Percentiles rank a stretch among this genome's conserved stretches.
Conservation (phyloP, 2,797 vertebrate species). For the Labroides dimidiatus region DNA sequence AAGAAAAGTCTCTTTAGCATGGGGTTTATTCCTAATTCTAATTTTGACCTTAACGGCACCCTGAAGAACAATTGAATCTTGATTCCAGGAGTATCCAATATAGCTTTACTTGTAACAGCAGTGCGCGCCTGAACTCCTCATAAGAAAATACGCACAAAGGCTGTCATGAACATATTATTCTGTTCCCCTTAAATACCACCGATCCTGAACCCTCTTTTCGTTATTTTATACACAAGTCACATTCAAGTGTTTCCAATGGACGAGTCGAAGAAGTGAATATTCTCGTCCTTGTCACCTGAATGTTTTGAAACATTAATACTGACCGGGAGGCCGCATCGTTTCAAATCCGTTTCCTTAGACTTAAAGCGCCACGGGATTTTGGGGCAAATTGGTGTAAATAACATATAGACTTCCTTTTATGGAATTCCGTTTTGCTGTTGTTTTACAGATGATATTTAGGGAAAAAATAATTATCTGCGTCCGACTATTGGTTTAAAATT, state of each 20-base stretch:
- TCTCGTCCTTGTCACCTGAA: not conserved
- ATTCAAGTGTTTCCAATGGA: conserved; percentile 26
- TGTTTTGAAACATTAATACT: conserved; percentile 4
- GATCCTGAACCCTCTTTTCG: not conserved
- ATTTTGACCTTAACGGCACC: conserved; percentile 12
- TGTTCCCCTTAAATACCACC: not conserved
- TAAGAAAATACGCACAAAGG: not conserved
- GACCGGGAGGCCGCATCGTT: conserved; percentile 26
- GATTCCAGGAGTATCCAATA: not conserved
- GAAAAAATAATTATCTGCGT: too few species aligned
- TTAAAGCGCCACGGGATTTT: too few species aligned
- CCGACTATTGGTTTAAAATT: too few species aligned
- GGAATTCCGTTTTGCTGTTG: not conserved
- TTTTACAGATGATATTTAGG: too few species aligned
- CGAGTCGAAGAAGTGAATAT: not conserved
- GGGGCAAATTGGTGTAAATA: not conserved
- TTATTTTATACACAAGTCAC: conserved; percentile 15
- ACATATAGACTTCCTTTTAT: conserved; percentile 1
- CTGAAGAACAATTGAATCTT: not conserved
- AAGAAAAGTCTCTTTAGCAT: conserved; percentile 18
- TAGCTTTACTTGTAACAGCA: not conserved
- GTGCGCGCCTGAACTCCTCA: not conserved
- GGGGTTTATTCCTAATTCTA: conserved; percentile 25
- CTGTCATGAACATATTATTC: not conserved
- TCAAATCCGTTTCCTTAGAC: too few species aligned